Evolutionary conservation across 2,888 invertebrate species (phyloP), one percentile per base, ranked within the genome.

Genomic region (Himalopsyche japonica): DNA sequence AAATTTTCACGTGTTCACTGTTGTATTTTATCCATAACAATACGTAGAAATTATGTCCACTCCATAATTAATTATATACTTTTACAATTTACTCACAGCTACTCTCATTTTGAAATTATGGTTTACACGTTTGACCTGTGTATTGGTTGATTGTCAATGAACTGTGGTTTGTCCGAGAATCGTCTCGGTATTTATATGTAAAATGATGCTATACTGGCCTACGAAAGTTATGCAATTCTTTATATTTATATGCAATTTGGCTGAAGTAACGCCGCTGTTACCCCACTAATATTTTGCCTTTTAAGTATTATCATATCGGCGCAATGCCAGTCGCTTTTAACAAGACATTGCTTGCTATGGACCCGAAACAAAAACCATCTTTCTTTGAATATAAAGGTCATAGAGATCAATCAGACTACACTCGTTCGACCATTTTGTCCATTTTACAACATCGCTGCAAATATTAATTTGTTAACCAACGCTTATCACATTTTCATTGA

Each of bases 101-200:
- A 81, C 80, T 81, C 78, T 84, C 84, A 84, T 84, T 84, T 81
- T 76, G 83, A 80, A 76, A 57, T 34, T 70, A 27, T 24, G 49
- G 2, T 32, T 32, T 43, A 27, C 27, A 24, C 49, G 57, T 43
- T 15, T 30, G 57, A 80, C 30, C 30, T 57, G 80, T 57, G n/a
- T 15, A 30, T 32, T 18, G 47, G 47, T 32, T 20, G 80, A 57
- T 30, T 49, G 47, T 57, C 57, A 32, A 57, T 57, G 82, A 37
- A 83, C 83, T 83, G 79, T 83, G 83, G 47, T 32, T 76, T 43
- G 80, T 37, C 27, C 30, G 43, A 76, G 24, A 70, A 64, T 20
- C 2, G 64, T 30, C 70, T 83, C 43, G 27, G 57, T 79, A 83
- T 83, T 83, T 83, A 83, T 83, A 83, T 64, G 70, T 79, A 79